Base-by-base conservation (phyloP, 2,888 invertebrate species). In the Campoletis raptor region DNA sequence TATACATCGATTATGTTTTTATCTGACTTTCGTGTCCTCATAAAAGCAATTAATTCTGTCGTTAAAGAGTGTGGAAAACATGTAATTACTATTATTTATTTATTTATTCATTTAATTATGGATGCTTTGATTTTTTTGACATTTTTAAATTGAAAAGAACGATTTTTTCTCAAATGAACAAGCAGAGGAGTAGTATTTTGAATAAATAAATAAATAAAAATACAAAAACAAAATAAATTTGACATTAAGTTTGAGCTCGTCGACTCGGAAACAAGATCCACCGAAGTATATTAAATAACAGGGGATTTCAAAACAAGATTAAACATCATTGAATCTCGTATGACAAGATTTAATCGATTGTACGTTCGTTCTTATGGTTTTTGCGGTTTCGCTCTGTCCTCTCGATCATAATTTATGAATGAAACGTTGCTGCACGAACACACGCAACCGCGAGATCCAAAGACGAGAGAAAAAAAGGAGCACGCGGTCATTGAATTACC, bases 311-410 rank as follows among this genome's bases (percentile, higher is more conserved):
- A 79, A 52, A 24, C 9, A 24, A 66, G 57, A 81, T 57, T 48
- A 48, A 45, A 70, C 67, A 76, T 61, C 54, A 48, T 79, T 12
- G 70, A 40, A 48, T 85, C 77, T 81, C 73, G 81, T 45, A 78
- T 48, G 70, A 70, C 64, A 37, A 66, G 48, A 80, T 83, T 67
- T 57, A 81, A 83, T 83, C 86, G 83, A 86, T 83, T 73, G 67
- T 48, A 52, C 66, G 48, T 80, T 69, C 30, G 80, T 80, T 77
- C 37, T 72, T 40, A 81, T 73, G 74, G 80, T 73, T 83, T 57
- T 48, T 86, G 86, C 48, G 83, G 86, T 83, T 48, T 81, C 70
- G 12, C 72, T 48, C 66, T 67, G 54, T 42, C 52, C 10, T 67
- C 70, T 61, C 6, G 57, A 61, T 30, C 15, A 52, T 83, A 76